Conservation (phyloP, 53 echinoderm and acorn worm genomes). For the Stichopus horrens region DNA sequence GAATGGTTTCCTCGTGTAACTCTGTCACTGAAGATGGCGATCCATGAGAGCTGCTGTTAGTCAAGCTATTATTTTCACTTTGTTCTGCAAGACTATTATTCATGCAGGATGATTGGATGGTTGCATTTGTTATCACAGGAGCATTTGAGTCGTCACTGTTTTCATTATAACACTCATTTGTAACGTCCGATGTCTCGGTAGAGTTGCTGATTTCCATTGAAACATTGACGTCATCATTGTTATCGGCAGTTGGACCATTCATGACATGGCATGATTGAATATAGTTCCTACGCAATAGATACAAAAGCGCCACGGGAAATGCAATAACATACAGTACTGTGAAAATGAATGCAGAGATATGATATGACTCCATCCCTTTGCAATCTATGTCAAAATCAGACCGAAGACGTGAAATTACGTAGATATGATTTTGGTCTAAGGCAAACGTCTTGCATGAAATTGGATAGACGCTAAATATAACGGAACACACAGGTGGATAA, state of each 20-base stretch:
- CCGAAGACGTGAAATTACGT: constrained; percentile 20
- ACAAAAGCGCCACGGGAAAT: constrained; percentile 51
- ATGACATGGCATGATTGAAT: background rate
- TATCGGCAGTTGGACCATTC: background rate
- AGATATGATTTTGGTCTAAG: constrained; percentile 1
- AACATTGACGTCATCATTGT: no score
- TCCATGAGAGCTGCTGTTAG: no score
- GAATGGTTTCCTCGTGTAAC: no score
- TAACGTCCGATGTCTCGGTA: background rate
- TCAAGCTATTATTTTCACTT: no score
- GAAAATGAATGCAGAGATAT: constrained; percentile 46
- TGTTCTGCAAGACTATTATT: no score
- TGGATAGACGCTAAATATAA: constrained; percentile 51
- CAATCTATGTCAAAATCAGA: constrained; percentile 61
- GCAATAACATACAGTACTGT: constrained; percentile 51
- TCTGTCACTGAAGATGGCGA: no score
- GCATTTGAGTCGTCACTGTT: background rate
- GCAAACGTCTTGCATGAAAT: constrained; percentile 50
- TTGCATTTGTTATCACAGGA: background rate
- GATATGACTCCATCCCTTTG: background rate
- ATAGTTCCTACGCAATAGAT: constrained; percentile 23
- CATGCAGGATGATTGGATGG: background rate
- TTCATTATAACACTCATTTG: background rate
- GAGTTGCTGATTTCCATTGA: no score
- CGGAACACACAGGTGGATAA: constrained; percentile 51